Evolutionary conservation across 2,888 invertebrate genomes (phyloP).

Genomic region (Deroplatys truncata): DNA sequence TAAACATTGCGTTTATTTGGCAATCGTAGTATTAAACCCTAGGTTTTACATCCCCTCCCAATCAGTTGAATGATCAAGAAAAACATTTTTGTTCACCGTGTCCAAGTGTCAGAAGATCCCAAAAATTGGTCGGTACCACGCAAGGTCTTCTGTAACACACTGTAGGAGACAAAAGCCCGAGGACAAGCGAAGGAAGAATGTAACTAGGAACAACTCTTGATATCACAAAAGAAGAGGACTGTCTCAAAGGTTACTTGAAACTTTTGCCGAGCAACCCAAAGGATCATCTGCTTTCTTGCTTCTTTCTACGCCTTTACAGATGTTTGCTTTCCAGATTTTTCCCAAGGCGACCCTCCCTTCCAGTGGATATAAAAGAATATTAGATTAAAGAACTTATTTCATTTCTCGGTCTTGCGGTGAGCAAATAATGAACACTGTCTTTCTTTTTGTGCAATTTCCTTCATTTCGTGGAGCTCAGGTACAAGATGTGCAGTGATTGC

Average conservation of each 20-base stretch:
- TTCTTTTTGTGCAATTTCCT: neutral
- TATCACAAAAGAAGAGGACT: neutral
- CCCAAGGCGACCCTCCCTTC: neutral
- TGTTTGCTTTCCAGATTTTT: neutral
- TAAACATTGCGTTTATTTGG: too few species aligned
- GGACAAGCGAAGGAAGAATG: neutral
- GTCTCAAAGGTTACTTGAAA: neutral
- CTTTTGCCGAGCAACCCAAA: neutral
- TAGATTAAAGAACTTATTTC: neutral
- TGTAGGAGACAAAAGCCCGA: neutral
- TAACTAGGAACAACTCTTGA: neutral
- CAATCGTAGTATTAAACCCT: too few species aligned
- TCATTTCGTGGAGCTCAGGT: neutral
- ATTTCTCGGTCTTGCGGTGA: neutral
- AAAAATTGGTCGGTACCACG: too few species aligned
- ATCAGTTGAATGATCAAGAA: too few species aligned
- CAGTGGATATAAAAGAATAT: neutral
- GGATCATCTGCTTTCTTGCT: neutral
- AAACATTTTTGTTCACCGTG: too few species aligned
- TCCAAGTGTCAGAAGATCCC: too few species aligned
- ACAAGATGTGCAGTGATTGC: neutral
- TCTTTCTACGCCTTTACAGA: neutral
- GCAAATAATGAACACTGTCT: neutral
- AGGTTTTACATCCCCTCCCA: too few species aligned
- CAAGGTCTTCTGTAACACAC: neutral